Percentiles rank a stretch among this genome's conserved stretches.
These are phyloP conservation scores for Leucophenga montana DNA, from an alignment of 2,888 invertebrate genomes.

Conservation along the genomic window DNA sequence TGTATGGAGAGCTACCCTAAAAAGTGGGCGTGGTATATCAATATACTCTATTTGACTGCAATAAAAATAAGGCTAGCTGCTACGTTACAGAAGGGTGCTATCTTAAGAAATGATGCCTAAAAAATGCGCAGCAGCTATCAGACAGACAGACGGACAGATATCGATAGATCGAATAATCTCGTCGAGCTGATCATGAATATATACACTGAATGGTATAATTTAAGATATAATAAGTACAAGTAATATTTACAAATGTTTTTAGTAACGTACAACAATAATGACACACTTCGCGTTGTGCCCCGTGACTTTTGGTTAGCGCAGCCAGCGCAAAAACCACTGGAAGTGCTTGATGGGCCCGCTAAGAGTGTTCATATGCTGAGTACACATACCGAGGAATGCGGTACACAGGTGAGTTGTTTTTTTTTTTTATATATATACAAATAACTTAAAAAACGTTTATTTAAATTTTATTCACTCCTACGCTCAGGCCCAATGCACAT, in stretches of 20 bases:
- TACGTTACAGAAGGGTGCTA: no score
- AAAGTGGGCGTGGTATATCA: no score
- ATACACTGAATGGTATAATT: no score
- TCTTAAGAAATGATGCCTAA: no score
- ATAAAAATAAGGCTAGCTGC: no score
- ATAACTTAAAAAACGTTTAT: neutral
- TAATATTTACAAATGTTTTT: neutral
- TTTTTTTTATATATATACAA: neutral
- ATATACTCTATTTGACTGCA: no score
- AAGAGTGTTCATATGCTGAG: constrained; percentile 42
- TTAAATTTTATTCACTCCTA: neutral
- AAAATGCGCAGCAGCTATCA: no score
- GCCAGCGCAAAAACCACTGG: constrained; percentile 39
- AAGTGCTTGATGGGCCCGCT: constrained; percentile 40
- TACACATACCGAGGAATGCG: constrained; percentile 41
- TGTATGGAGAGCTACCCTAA: no score
- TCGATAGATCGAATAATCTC: no score
- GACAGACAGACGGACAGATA: no score
- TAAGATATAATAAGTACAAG: neutral
- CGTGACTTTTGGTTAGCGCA: constrained; percentile 55
- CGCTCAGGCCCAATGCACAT: constrained; percentile 76
- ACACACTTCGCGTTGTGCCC: constrained; percentile 47
- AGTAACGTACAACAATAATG: constrained; percentile 52
- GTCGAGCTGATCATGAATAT: no score
- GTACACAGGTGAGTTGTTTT: neutral